These are phyloP conservation scores for Euspilapteryx auroguttella DNA, from an alignment of 2,888 invertebrate species.

Conservation along the genomic window DNA sequence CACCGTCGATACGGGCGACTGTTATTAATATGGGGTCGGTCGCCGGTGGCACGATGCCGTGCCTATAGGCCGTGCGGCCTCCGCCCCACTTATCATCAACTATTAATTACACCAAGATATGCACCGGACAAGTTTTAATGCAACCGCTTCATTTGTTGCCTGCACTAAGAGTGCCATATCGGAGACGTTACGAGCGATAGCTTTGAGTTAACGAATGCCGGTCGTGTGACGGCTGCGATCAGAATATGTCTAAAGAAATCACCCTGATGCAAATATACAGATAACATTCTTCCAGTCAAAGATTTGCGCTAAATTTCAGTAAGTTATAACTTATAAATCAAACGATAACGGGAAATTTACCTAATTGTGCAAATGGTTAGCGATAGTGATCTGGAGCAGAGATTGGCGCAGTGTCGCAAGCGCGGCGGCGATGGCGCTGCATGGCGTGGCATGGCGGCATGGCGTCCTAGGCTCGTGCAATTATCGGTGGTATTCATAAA, in stretches of 20 bases:
- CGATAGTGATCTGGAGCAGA: neutral
- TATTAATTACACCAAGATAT: conserved; percentile 57
- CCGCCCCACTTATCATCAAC: conserved; percentile 41
- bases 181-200: conserved; percentile 38
- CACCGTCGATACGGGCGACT: conserved; percentile 47
- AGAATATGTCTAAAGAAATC: conserved; percentile 7
- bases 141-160: conserved; percentile 57
- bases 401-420: neutral
- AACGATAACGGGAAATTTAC: conserved; percentile 3
- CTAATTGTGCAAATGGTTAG: conserved; percentile 4
- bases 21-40: conserved; percentile 48
- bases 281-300: neutral
- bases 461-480: no score
- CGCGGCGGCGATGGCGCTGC: conserved; percentile 11
- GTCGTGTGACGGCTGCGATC: conserved; percentile 12
- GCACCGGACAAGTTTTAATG: conserved; percentile 55
- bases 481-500: conserved; percentile 46
- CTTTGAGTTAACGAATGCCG: conserved; percentile 34
- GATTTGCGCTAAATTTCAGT: no score
- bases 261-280: neutral
- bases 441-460: conserved; percentile 21
- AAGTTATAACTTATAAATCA: no score
- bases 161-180: conserved; percentile 45
- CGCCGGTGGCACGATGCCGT: conserved; percentile 14
- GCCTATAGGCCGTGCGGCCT: conserved; percentile 34